Evolutionary conservation across 1,140 invertebrate genomes (phyloP).

Genomic region (Leguminivora glycinivorella): DNA sequence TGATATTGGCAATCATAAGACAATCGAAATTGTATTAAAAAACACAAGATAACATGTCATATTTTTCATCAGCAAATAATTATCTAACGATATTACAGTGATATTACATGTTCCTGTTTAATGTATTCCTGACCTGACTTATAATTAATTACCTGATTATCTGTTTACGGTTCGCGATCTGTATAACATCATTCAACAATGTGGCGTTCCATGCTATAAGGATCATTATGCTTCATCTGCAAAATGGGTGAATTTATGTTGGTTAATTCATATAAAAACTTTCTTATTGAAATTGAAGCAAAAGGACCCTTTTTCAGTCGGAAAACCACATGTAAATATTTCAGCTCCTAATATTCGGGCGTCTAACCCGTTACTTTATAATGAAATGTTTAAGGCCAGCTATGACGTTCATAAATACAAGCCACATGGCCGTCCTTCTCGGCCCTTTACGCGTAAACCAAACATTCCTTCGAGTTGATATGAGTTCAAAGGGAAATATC

Average conservation of each 20-base stretch:
- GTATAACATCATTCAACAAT: neutral
- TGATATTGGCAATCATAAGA: too few relatives aligned
- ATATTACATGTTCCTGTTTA: neutral
- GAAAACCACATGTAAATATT: too few relatives aligned
- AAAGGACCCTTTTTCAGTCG: too few relatives aligned
- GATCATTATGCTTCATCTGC: too few relatives aligned
- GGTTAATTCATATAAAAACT: too few relatives aligned
- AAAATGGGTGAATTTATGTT: too few relatives aligned
- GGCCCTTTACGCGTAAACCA: neutral
- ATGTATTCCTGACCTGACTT: neutral
- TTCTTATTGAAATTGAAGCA: too few relatives aligned
- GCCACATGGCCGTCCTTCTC: neutral
- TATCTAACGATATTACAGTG: too few relatives aligned
- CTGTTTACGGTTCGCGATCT: neutral
- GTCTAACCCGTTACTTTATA: neutral
- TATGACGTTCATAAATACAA: slow-evolving; percentile 19
- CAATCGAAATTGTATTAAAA: too few relatives aligned
- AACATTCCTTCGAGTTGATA: neutral
- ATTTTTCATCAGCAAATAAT: too few relatives aligned
- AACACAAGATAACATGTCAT: too few relatives aligned
- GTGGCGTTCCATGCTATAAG: too few relatives aligned
- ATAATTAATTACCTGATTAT: neutral
- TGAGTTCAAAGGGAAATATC: slow-evolving; percentile 7
- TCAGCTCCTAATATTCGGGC: slow-evolving; percentile 1
- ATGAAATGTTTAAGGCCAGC: neutral